These are phyloP conservation scores for Aramus guarauna DNA, from an alignment of 2,113 vertebrate genomes.

Conservation along the genomic window DNA sequence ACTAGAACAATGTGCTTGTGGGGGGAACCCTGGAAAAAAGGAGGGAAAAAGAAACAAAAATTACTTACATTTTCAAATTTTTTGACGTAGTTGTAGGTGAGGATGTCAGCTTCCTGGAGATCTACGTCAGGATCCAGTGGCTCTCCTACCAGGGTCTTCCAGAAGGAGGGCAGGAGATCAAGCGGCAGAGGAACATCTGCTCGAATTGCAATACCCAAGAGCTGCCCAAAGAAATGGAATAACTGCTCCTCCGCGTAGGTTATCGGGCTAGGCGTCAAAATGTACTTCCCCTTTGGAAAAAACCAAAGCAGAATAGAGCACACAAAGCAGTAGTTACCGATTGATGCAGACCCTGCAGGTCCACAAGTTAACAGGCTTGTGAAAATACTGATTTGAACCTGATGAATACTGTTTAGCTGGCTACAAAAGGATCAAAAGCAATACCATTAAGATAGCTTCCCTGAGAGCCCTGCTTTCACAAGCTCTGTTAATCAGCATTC, in stretches of 20 bases:
- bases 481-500: background rate
- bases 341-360: accelerated
- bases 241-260: slow-evolving; percentile 95
- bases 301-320: background rate
- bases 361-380: background rate
- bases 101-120: slow-evolving; percentile 92
- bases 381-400: background rate
- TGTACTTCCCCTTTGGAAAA: slow-evolving; percentile 85
- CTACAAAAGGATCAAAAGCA: too few relatives aligned
- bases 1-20: accelerated
- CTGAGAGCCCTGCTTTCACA: background rate
- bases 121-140: slow-evolving; percentile 85
- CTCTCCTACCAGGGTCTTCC: slow-evolving; percentile 93
- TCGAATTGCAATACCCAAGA: slow-evolving; percentile 92
- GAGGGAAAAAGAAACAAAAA: background rate
- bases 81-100: slow-evolving; percentile 93
- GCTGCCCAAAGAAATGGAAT: slow-evolving; percentile 93
- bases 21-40: background rate
- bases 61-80: slow-evolving; percentile 90
- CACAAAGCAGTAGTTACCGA: accelerated
- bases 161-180: slow-evolving; percentile 93
- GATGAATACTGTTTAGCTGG: accelerated
- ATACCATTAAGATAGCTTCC: too few relatives aligned
- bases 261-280: slow-evolving; percentile 91
- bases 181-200: slow-evolving; percentile 94